A percentile compares a stretch with the other conserved stretches of the same genome.
Evolutionary conservation across 1,140 invertebrate species (phyloP).

Genomic region (Drosophila orosa): DNA sequence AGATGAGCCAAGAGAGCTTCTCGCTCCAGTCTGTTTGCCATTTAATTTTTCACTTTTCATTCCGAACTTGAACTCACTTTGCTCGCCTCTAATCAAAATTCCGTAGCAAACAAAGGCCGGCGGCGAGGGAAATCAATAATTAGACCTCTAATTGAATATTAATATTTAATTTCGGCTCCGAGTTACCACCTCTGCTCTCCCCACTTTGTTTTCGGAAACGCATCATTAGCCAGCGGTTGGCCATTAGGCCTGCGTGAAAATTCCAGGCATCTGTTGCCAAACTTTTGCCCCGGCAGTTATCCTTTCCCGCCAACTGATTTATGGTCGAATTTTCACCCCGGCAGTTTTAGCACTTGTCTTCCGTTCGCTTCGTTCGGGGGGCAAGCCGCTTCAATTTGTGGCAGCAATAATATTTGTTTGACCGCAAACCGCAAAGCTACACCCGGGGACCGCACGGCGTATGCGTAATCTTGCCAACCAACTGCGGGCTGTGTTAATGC

Average conservation of each 20-base stretch:
- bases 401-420: conserved; percentile 28
- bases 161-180: conserved; percentile 60
- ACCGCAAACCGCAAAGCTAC: conserved; percentile 42
- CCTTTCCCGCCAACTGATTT: conserved; percentile 47
- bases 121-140: conserved; percentile 57
- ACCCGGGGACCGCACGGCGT: conserved; percentile 27
- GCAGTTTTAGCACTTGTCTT: conserved; percentile 41
- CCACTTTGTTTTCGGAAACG: conserved; percentile 7
- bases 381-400: conserved; percentile 44
- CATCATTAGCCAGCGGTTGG: conserved; percentile 38
- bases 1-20: conserved; percentile 22
- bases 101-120: neutral
- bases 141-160: conserved; percentile 70
- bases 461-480: conserved; percentile 53
- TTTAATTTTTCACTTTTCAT: conserved; percentile 7
- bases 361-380: conserved; percentile 5
- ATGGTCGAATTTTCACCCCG: conserved; percentile 35
- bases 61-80: neutral
- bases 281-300: conserved; percentile 18
- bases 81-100: conserved; percentile 9
- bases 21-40: neutral
- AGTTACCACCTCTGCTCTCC: conserved; percentile 11
- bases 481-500: conserved; percentile 41
- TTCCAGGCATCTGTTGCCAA: conserved; percentile 35
- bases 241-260: conserved; percentile 47